Conservation (phyloP, 2,888 invertebrate genomes). For the Suillia variegata region DNA sequence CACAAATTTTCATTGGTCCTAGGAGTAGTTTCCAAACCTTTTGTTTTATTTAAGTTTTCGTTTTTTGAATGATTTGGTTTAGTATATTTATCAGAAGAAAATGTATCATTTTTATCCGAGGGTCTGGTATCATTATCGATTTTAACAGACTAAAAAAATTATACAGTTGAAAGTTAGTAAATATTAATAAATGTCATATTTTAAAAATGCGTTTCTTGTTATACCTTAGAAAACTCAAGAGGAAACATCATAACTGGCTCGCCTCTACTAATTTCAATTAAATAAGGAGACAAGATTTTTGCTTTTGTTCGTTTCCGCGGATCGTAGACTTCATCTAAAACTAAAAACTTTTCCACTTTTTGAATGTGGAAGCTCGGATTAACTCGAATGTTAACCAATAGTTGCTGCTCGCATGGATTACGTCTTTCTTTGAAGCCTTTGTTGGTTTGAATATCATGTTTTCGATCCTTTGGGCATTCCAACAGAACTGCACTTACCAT, state of each 20-base stretch:
- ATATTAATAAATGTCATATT: too few species aligned
- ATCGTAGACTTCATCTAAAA: conserved; percentile 45
- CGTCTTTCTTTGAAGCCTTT: background rate
- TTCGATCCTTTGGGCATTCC: background rate
- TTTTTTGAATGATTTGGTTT: too few species aligned
- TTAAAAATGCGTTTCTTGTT: too few species aligned
- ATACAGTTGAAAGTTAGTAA: too few species aligned
- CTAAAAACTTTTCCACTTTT: conserved; percentile 36
- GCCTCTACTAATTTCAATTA: conserved; percentile 42
- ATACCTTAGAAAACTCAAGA: conserved; percentile 38
- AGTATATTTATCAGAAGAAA: background rate
- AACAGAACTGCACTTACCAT: background rate
- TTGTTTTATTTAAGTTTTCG: too few species aligned
- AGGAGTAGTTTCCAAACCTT: too few species aligned
- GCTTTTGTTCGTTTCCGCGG: conserved; percentile 33
- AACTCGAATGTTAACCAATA: conserved; percentile 41
- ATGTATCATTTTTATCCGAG: background rate
- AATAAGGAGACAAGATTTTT: conserved; percentile 43
- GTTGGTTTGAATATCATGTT: too few species aligned
- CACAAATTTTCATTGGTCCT: too few species aligned
- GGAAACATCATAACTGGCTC: conserved; percentile 48
- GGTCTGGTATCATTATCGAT: background rate
- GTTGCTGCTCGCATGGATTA: conserved; percentile 34
- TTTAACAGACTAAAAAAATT: background rate
- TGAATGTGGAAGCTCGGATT: conserved; percentile 35